A percentile compares a stretch with the other conserved stretches of the same genome.
Conservation (phyloP, 2,797 vertebrate genomes). For the Kryptolebias ocellatus region DNA sequence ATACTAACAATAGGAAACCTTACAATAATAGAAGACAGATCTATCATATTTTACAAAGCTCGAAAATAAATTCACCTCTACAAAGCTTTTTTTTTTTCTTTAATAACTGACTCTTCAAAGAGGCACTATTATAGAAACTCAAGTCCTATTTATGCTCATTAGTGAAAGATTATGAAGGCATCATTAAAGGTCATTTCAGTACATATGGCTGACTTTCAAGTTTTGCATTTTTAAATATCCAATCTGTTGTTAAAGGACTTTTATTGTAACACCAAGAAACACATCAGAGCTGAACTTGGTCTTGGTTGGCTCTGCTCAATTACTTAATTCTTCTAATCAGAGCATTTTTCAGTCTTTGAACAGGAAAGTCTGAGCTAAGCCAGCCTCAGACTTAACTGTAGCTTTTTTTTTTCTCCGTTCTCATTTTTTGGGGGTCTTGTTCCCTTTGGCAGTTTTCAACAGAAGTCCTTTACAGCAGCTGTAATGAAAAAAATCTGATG, state of each 20-base stretch:
- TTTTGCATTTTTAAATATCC: background rate
- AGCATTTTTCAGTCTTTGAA: slow-evolving; percentile 6
- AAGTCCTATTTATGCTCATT: background rate
- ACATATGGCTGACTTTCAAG: background rate
- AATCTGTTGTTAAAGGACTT: background rate
- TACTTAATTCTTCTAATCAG: slow-evolving; percentile 2
- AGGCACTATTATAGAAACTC: background rate
- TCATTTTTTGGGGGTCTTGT: background rate
- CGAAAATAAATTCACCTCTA: slow-evolving; percentile 23
- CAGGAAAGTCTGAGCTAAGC: slow-evolving; percentile 1
- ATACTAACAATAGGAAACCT: slow-evolving; percentile 39
- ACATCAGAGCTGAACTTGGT: background rate
- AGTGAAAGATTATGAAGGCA: background rate
- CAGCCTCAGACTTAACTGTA: background rate
- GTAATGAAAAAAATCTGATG: background rate
- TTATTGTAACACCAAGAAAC: background rate
- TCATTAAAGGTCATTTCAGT: slow-evolving; percentile 4
- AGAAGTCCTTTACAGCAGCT: background rate
- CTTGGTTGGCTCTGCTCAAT: background rate
- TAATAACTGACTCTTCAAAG: background rate
- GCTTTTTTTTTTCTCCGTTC: too few relatives aligned
- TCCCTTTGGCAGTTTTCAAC: background rate
- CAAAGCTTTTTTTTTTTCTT: slow-evolving; percentile 2
- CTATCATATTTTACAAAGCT: background rate
- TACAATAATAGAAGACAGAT: slow-evolving; percentile 38